These are phyloP conservation scores for Hyperoplus lanceolatus DNA, from an alignment of 2,797 vertebrate species.

Conservation along the genomic window DNA sequence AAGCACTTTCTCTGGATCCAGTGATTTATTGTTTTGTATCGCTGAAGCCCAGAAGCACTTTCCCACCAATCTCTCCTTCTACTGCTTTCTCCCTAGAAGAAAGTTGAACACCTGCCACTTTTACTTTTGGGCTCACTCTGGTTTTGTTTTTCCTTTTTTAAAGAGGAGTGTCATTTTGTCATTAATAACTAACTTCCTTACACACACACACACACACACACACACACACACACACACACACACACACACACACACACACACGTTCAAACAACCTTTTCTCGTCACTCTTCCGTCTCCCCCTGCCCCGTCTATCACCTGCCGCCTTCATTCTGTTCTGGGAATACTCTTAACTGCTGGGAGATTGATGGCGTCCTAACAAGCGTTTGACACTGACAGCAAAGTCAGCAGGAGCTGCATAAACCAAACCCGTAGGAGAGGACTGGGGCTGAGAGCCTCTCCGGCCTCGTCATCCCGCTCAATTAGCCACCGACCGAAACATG, in stretches of 20 bases:
- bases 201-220: too few relatives aligned
- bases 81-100: conserved; percentile 3
- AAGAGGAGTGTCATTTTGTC: conserved; percentile 22
- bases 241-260: not conserved
- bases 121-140: conserved; percentile 8
- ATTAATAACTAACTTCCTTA: not conserved
- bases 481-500: conserved; percentile 81
- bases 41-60: conserved; percentile 51
- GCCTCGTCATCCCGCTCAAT: conserved; percentile 85
- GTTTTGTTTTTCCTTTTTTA: conserved; percentile 14
- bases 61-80: conserved; percentile 43
- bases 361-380: conserved; percentile 89
- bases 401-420: conserved; percentile 88
- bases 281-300: conserved; percentile 26
- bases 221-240: too few relatives aligned
- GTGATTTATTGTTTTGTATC: conserved; percentile 66
- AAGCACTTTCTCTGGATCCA: conserved; percentile 51
- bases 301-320: conserved; percentile 79
- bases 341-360: conserved; percentile 85
- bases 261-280: conserved; percentile 41
- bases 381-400: conserved; percentile 88
- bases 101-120: conserved; percentile 23
- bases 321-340: conserved; percentile 81
- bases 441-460: conserved; percentile 68
- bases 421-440: conserved; percentile 78